Base-by-base conservation (phyloP, 2,888 invertebrate genomes). In the Euplagia quadripunctaria region DNA sequence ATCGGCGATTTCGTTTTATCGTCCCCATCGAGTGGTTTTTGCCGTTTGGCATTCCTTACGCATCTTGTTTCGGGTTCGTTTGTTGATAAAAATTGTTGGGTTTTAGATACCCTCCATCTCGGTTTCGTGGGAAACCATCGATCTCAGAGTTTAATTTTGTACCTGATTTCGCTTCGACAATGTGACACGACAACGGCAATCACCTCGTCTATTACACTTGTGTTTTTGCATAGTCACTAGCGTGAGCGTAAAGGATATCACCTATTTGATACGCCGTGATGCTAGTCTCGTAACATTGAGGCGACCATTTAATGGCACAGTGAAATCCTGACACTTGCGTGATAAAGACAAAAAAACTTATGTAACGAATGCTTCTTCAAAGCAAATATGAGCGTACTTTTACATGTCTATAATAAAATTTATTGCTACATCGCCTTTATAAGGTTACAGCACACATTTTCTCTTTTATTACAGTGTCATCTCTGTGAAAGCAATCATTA, bases 1-100 rank as follows among this genome's bases (percentile, higher is more conserved):
- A 95, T 94, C 95, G 94, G 93, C 92, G 94, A 94, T 94, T 95
- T 93, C 93, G 93, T 94, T 94, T 95, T 93, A 94, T 94, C 94
- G 93, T 93, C 92, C 93, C 93, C 92, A 92, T 93, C 93, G 92
- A 92, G 93, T 90, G 90, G 94, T 94, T 94, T 94, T 94, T 94
- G 93, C 93, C 92, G 92, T 92, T 93, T 89, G 90, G 93, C 88
- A 94, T 94, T 93, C 93, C 92, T 93, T 92, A 91, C 93, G 93
- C 92, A 92, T 93, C 92, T 93, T 88, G 91, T 91, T 92, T 93
- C 90, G 91, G 90, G 91, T 89, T 89, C 88, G 89, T 90, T 91
- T 92, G 88, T 85, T 86, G 84, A 87, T 86, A 83, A 83, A 82
- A 85, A 81, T 83, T 81, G 79, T 82, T 80, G 79, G 73, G 78